Evolutionary conservation across 2,797 vertebrate species (phyloP), one percentile per base, ranked within the genome.

Genomic region (Sebastes diaconus): DNA sequence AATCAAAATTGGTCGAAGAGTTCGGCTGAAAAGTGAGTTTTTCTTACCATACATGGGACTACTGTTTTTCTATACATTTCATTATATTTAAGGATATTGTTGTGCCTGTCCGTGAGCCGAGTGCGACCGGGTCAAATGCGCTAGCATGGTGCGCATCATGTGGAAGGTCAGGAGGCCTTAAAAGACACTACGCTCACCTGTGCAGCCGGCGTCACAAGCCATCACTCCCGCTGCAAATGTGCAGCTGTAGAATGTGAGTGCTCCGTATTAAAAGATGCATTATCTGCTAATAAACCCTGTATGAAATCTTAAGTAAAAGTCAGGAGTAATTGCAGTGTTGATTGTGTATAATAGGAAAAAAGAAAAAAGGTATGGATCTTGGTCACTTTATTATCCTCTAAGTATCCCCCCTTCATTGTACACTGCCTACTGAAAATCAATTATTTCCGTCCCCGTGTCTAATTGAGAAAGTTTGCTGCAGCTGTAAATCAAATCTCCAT

Each of bases 401-500:
- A 88, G 86, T 81, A 81, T 67, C 73, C 81, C 74, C 74, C 74
- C 73, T 83, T 90, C 75, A 70, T 68, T 85, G 84, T 83, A 86
- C 88, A 81, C 83, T 75, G 80, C 83, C 80, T 81, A 87, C 86
- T 89, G 86, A 92, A 92, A 93, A 94, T 92, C 86, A 91, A 84
- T 90, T 85, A 87, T 83, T 91, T 92, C 71, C 73, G 86, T 88
- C 73, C 82, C 82, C 34, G 55, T 79, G 80, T 82, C 81, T 88
- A 90, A 90, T 90, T 90, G 88, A 92, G 88, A 88, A 85, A 88
- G 86, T 86, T 88, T 88, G 85, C 87, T 64, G 20, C 58, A 75
- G 76, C 77, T 65, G 86, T 90, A 92, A 92, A 93, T 93, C 89
- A 92, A 89, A 93, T 88, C 77, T 86, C 75, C 75, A 84, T 92